phyloP scores from a whole-genome alignment of 1,140 invertebrate genomes.

The Drosophila sulfurigaster region DNA sequence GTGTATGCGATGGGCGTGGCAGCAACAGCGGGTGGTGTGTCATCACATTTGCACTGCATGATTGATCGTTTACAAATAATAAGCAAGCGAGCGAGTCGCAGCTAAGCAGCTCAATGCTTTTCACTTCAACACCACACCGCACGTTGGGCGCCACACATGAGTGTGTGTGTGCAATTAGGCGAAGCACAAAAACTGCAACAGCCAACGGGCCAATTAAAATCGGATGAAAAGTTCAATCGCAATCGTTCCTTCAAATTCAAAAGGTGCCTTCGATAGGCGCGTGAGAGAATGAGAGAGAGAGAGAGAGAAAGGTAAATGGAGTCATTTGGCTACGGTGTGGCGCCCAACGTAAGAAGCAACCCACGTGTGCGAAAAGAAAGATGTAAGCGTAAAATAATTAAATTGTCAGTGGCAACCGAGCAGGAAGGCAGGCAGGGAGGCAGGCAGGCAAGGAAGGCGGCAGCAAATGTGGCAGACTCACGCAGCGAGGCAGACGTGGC shows the following conservation, averaged over 20 bases:
- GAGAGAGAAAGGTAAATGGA: constrained; percentile 2
- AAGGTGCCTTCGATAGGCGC: neutral
- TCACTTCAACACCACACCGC: neutral
- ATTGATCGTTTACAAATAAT: constrained; percentile 78
- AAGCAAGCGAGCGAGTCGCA: constrained; percentile 23
- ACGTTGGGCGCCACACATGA: constrained; percentile 9
- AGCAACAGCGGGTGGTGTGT: constrained; percentile 19
- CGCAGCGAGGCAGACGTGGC: neutral
- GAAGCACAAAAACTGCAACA: neutral
- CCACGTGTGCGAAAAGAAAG: constrained; percentile 32
- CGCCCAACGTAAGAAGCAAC: constrained; percentile 16
- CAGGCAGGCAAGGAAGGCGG: no score
- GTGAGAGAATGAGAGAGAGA: no score
- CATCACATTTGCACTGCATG: constrained; percentile 70
- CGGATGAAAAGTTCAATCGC: constrained; percentile 17
- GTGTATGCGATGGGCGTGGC: constrained; percentile 28
- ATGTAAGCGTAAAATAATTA: constrained; percentile 73
- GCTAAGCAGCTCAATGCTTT: constrained; percentile 22
- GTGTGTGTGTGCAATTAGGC: neutral
- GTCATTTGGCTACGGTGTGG: constrained; percentile 30
- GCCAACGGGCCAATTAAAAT: constrained; percentile 22
- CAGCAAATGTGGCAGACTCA: neutral
- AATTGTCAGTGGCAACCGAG: constrained; percentile 75
- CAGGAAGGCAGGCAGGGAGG: neutral
- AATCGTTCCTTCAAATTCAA: neutral